Percentiles rank a stretch among this genome's conserved stretches.
phyloP scores from a whole-genome alignment of 1,140 invertebrate species.

The Dryas iulia region DNA sequence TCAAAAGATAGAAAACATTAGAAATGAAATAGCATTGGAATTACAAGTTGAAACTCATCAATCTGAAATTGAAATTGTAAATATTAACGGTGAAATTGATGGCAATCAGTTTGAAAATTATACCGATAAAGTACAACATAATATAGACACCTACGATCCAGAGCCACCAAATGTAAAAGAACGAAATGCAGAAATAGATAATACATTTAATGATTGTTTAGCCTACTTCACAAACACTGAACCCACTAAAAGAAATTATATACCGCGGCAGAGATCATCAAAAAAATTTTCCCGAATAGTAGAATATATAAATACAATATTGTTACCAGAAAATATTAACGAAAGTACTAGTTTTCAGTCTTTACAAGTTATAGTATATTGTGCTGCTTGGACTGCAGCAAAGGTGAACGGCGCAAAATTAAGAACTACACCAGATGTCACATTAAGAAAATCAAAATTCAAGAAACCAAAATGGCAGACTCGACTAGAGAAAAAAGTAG shows the following conservation, averaged over 20 bases:
- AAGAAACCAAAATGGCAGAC: too few species aligned
- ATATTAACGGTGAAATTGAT: too few species aligned
- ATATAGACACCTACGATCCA: too few species aligned
- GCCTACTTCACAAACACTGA: conserved; percentile 5
- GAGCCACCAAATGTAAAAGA: neutral
- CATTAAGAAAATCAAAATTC: conserved; percentile 28
- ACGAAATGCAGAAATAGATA: neutral
- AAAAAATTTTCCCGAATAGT: conserved; percentile 6
- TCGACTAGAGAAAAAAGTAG: conserved; percentile 16
- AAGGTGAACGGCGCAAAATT: conserved; percentile 2
- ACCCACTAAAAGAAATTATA: conserved; percentile 3
- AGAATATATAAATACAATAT: conserved; percentile 4
- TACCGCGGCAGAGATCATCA: conserved; percentile 6
- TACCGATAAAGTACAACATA: too few species aligned
- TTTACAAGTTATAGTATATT: conserved; percentile 17
- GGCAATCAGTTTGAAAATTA: too few species aligned
- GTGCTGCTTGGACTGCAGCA: conserved; percentile 13
- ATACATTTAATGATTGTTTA: neutral
- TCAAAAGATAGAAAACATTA: too few species aligned
- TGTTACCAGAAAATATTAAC: neutral
- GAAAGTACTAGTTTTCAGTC: neutral
- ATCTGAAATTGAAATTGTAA: too few species aligned
- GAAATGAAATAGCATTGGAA: too few species aligned
- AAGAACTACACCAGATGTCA: conserved; percentile 35
- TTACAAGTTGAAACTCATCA: too few species aligned